These are phyloP conservation scores for Mus minutoides DNA, from an alignment of 2,797 vertebrate species.

Conservation along the genomic window DNA sequence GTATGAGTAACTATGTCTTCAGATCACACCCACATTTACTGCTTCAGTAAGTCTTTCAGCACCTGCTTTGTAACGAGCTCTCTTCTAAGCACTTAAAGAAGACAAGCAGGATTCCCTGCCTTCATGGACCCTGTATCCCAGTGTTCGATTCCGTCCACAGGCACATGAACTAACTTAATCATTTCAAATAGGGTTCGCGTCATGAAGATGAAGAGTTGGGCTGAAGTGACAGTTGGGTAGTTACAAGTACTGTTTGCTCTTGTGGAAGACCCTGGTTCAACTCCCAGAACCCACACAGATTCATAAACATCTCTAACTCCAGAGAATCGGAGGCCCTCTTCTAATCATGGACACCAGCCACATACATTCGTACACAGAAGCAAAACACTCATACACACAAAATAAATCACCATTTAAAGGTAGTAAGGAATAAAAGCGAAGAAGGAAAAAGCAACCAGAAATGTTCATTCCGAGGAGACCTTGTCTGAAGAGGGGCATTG, in stretches of 20 bases:
- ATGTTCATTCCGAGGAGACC: not conserved
- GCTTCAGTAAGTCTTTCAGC: not conserved
- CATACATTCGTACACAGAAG: not conserved
- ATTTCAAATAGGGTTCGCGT: not conserved
- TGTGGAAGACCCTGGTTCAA: not conserved
- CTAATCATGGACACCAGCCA: not conserved
- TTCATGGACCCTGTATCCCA: not conserved
- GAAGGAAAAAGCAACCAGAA: not conserved
- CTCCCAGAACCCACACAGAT: not conserved
- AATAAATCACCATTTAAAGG: not conserved
- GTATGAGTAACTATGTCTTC: not conserved
- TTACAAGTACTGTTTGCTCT: not conserved
- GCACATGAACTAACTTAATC: not conserved
- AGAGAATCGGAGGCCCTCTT: not conserved
- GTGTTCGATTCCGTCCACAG: not conserved
- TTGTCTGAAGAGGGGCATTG: not conserved
- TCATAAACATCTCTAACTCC: not conserved
- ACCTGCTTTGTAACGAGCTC: not conserved
- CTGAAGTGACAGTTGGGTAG: not conserved
- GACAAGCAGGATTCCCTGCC: not conserved
- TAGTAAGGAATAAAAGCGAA: not conserved
- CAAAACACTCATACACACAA: not conserved
- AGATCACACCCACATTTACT: not conserved
- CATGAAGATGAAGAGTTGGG: not conserved
- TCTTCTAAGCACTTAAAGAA: not conserved